These are phyloP conservation scores for Sternarchorhynchus goeldii DNA, from an alignment of 2,797 vertebrate species.

Conservation along the genomic window DNA sequence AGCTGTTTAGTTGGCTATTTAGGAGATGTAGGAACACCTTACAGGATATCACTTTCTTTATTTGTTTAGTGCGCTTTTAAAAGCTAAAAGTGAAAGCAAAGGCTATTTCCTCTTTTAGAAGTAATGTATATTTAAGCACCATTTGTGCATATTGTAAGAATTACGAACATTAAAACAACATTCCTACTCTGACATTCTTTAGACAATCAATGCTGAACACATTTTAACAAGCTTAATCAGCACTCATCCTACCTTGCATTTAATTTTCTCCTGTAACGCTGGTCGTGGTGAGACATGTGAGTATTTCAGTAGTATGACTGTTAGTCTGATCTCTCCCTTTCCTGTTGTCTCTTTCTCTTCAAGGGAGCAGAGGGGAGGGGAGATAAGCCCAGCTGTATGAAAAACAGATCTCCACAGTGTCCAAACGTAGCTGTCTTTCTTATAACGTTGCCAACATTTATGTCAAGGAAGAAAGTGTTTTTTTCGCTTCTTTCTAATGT, in stretches of 20 bases:
- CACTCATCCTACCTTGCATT: constrained; percentile 72
- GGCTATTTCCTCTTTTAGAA: constrained; percentile 1
- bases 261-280: constrained; percentile 73
- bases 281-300: constrained; percentile 77
- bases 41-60: neutral
- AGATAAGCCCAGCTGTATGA: constrained; percentile 14
- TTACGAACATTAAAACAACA: neutral
- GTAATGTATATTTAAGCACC: neutral
- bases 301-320: constrained; percentile 19
- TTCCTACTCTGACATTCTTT: too few relatives aligned
- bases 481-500: neutral
- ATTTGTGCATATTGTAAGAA: neutral
- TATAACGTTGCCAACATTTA: neutral
- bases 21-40: neutral
- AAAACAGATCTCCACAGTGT: constrained; percentile 11
- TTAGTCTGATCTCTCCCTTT: constrained; percentile 31
- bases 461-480: neutral
- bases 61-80: neutral
- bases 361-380: constrained; percentile 37
- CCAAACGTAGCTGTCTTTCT: constrained; percentile 2
- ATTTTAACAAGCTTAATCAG: neutral
- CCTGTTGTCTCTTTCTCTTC: constrained; percentile 20
- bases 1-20: neutral
- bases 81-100: neutral
- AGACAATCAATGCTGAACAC: too few relatives aligned